Conservation (phyloP, 2,888 invertebrate genomes). For the Lithophane ornitopus region DNA sequence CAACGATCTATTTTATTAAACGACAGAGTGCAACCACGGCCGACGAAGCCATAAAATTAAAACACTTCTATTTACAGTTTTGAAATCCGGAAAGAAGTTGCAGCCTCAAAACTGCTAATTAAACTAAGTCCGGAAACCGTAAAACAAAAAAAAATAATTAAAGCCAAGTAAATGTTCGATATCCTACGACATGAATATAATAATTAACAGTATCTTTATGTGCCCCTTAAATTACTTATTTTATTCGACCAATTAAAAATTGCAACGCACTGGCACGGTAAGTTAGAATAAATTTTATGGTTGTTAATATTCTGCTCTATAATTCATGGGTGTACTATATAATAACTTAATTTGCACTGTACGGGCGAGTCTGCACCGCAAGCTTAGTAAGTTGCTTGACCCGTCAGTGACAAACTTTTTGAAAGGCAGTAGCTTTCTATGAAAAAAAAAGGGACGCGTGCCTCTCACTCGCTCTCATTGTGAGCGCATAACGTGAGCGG, state of each 20-base stretch:
- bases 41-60: not conserved
- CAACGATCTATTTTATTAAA: not conserved
- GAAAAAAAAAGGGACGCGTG: too few relatives aligned
- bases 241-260: slow-evolving; percentile 31
- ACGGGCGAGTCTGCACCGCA: not conserved
- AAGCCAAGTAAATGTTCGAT: slow-evolving; percentile 13
- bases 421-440: not conserved
- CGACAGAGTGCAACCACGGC: not conserved
- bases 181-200: not conserved
- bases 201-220: not conserved
- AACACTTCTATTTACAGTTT: not conserved
- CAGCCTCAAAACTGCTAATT: slow-evolving; percentile 24
- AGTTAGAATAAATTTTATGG: slow-evolving; percentile 61
- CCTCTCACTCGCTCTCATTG: too few relatives aligned
- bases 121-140: slow-evolving; percentile 8
- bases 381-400: not conserved
- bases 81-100: slow-evolving; percentile 8
- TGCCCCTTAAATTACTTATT: slow-evolving; percentile 26
- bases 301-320: slow-evolving; percentile 53
- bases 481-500: too few relatives aligned
- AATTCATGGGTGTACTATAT: slow-evolving; percentile 33
- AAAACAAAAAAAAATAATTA: slow-evolving; percentile 22
- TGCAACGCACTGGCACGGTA: slow-evolving; percentile 17
- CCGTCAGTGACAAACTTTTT: too few relatives aligned
- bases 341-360: slow-evolving; percentile 48